Conservation (phyloP, 1,140 invertebrate genomes). For the Latrodectus geometricus region DNA sequence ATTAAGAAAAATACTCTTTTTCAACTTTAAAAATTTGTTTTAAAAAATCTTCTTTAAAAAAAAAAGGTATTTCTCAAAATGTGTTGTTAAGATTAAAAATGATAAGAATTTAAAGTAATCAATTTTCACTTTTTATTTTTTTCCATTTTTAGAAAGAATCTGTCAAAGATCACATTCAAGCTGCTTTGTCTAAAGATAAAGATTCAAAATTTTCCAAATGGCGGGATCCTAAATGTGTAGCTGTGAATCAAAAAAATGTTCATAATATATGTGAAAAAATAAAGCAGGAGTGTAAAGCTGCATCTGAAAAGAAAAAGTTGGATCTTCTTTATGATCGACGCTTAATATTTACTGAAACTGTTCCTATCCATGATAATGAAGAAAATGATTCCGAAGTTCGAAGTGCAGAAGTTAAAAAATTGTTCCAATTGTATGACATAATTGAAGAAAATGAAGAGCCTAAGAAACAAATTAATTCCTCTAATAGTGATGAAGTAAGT, state of each 20-base stretch:
- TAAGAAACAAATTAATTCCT: slow-evolving; percentile 50
- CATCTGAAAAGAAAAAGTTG: slow-evolving; percentile 30
- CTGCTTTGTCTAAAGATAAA: slow-evolving; percentile 32
- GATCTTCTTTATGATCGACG: slow-evolving; percentile 37
- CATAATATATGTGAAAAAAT: slow-evolving; percentile 3
- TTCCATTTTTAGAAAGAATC: slow-evolving; percentile 40
- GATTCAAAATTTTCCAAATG: slow-evolving; percentile 2
- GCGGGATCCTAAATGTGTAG: slow-evolving; percentile 22
- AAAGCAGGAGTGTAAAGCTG: slow-evolving; percentile 26
- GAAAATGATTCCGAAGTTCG: not conserved
- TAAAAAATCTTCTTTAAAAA: too few relatives aligned
- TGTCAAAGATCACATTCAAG: slow-evolving; percentile 37
- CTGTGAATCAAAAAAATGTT: slow-evolving; percentile 6
- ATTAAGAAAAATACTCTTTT: too few relatives aligned
- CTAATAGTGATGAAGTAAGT: too few relatives aligned
- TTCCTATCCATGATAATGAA: slow-evolving; percentile 16
- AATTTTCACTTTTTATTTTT: slow-evolving; percentile 1
- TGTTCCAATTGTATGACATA: slow-evolving; percentile 60
- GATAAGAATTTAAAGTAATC: too few relatives aligned
- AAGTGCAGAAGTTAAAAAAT: slow-evolving; percentile 38
- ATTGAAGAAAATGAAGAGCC: slow-evolving; percentile 54
- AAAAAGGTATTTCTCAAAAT: too few relatives aligned
- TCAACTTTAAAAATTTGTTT: too few relatives aligned
- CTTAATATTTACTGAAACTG: slow-evolving; percentile 37
- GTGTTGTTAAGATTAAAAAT: too few relatives aligned